These are phyloP conservation scores for Octonoba sinensis DNA, from an alignment of 2,888 invertebrate species.

Conservation along the genomic window DNA sequence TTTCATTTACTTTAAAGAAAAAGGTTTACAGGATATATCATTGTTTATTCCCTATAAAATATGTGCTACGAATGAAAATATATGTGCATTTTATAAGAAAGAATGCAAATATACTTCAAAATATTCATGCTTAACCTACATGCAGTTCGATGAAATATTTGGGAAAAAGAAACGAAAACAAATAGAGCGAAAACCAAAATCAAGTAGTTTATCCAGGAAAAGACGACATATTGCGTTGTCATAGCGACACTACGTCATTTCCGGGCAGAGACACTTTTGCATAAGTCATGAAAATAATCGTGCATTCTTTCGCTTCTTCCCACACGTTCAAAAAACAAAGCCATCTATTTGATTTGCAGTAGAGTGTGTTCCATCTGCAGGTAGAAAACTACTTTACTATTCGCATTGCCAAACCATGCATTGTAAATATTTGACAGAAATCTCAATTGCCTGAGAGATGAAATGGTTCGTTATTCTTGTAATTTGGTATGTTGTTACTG, in stretches of 20 bases:
- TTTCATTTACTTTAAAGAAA: too few species aligned
- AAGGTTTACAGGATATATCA: too few species aligned
- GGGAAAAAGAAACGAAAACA: constrained; percentile 23
- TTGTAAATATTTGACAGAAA: constrained; percentile 15
- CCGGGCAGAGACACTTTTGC: constrained; percentile 31
- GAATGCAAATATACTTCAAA: too few species aligned
- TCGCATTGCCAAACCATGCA: constrained; percentile 20
- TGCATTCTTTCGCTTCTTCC: background rate
- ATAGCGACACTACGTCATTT: constrained; percentile 39
- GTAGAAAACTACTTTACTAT: constrained; percentile 14
- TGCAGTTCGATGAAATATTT: constrained; percentile 1
- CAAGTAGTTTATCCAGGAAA: constrained; percentile 39
- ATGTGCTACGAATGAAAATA: too few species aligned
- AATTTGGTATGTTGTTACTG: too few species aligned
- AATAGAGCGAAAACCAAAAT: constrained; percentile 44
- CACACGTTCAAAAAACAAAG: constrained; percentile 14
- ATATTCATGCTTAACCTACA: too few species aligned
- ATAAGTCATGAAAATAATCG: constrained; percentile 30
- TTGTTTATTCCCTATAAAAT: too few species aligned
- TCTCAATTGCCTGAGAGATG: background rate
- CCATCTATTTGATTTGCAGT: constrained; percentile 9
- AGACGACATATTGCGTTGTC: constrained; percentile 37
- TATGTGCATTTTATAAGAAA: too few species aligned
- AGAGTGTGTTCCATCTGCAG: background rate
- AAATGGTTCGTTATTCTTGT: background rate